phyloP scores from a whole-genome alignment of 2,797 vertebrate species.

The Pangasius krempfi region DNA sequence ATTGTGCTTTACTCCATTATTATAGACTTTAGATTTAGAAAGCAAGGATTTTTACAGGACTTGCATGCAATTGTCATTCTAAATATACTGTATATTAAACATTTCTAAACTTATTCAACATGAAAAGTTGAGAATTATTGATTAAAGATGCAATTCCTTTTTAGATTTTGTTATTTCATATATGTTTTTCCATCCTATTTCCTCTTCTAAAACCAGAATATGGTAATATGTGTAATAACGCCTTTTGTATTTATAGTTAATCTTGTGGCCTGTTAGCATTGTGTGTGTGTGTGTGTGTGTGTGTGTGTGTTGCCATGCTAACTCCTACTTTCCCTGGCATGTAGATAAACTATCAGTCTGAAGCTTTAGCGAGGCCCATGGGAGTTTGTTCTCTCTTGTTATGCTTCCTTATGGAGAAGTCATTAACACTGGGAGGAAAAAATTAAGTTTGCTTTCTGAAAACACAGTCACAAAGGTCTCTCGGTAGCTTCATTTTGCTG shows the following conservation, averaged over 20 bases:
- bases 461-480: not conserved
- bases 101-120: not conserved
- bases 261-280: not conserved
- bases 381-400: conserved; percentile 39
- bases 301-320: not conserved
- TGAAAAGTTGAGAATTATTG: not conserved
- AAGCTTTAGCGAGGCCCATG: conserved; percentile 45
- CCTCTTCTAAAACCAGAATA: not conserved
- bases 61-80: not conserved
- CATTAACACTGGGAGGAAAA: conserved; percentile 53
- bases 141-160: not conserved
- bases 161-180: not conserved
- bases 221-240: not conserved
- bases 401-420: conserved; percentile 13
- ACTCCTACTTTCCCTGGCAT: not conserved
- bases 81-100: not conserved
- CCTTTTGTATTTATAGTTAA: not conserved
- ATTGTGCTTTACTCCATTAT: not conserved
- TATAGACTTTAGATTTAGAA: not conserved
- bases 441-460: conserved; percentile 23
- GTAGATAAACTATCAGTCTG: not conserved
- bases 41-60: not conserved
- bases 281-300: conserved; percentile 1
- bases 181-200: not conserved
- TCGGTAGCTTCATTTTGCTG: not conserved